Conservation (phyloP, 2,888 invertebrate genomes). For the Dorcus parallelipipedus region DNA sequence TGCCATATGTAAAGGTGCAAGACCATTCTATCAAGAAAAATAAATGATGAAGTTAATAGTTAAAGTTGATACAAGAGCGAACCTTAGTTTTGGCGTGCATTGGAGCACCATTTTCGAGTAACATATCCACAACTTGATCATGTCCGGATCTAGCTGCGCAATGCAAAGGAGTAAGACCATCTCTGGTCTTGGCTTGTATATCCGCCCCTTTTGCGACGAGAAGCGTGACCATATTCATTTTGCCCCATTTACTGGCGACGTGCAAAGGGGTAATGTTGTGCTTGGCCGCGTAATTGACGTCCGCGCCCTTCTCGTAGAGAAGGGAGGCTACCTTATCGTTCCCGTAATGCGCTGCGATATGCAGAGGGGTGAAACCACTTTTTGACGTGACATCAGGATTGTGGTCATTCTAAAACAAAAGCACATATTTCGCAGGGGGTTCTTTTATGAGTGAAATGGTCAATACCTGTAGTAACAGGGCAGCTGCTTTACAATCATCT, state of each 20-base stretch:
- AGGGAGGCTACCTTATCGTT: constrained; percentile 91
- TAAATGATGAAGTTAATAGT: not conserved
- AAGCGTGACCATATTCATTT: constrained; percentile 86
- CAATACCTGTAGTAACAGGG: constrained; percentile 75
- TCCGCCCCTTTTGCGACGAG: constrained; percentile 85
- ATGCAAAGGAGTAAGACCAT: constrained; percentile 93
- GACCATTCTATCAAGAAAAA: constrained; percentile 64
- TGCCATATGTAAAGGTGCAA: constrained; percentile 98
- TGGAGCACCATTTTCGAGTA: constrained; percentile 86
- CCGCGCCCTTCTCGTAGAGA: constrained; percentile 85
- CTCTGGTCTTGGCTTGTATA: constrained; percentile 90
- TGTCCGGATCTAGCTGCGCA: constrained; percentile 97
- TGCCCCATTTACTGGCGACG: constrained; percentile 98
- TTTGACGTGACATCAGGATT: constrained; percentile 97
- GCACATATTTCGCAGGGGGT: not conserved
- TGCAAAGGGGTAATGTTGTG: constrained; percentile 98
- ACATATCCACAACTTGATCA: constrained; percentile 86
- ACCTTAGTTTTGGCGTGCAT: constrained; percentile 95
- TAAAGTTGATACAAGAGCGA: not conserved
- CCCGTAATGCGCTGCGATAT: constrained; percentile 98
- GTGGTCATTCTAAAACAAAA: constrained; percentile 73
- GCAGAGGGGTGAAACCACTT: constrained; percentile 96
- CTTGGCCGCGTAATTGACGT: constrained; percentile 94
- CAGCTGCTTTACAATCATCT: constrained; percentile 95
- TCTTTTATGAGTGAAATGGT: not conserved